A percentile compares a stretch with the other conserved stretches of the same genome.
These are phyloP conservation scores for Holacanthus passer DNA, from an alignment of 2,113 vertebrate genomes.

Conservation along the genomic window DNA sequence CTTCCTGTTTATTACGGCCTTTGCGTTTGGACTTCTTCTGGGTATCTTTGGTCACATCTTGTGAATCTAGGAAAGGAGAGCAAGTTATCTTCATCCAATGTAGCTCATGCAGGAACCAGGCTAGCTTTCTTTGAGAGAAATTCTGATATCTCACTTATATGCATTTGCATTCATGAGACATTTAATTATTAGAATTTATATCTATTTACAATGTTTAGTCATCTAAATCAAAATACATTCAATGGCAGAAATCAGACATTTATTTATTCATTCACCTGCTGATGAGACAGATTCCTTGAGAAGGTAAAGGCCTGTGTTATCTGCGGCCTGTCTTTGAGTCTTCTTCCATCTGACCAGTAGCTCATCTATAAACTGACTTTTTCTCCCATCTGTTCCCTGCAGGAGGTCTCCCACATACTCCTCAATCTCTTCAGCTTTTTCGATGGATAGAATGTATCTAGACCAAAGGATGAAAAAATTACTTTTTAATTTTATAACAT, in stretches of 20 bases:
- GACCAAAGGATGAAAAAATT: background rate
- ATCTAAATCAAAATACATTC: background rate
- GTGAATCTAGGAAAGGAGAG: slow-evolving; percentile 70
- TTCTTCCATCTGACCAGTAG: slow-evolving; percentile 88
- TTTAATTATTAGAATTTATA: background rate
- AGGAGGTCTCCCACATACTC: slow-evolving; percentile 94
- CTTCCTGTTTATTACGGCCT: slow-evolving; percentile 94
- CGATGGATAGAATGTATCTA: slow-evolving; percentile 95
- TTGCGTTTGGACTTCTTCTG: slow-evolving; percentile 92
- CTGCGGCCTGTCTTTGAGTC: slow-evolving; percentile 73
- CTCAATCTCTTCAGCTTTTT: slow-evolving; percentile 90
- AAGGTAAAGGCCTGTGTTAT: slow-evolving; percentile 62
- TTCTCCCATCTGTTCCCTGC: slow-evolving; percentile 91
- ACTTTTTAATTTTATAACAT: background rate
- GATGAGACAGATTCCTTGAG: slow-evolving; percentile 74
- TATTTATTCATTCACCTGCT: slow-evolving; percentile 59
- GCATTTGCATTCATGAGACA: background rate
- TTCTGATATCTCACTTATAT: background rate
- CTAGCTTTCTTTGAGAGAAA: background rate
- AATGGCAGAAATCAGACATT: background rate
- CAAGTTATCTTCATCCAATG: too few relatives aligned
- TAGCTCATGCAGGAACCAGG: too few relatives aligned
- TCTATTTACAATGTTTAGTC: background rate
- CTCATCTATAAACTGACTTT: slow-evolving; percentile 90
- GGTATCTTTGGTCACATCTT: slow-evolving; percentile 85